Conservation (phyloP, 2,888 invertebrate species). For the Disparrhopalites patrizii region DNA sequence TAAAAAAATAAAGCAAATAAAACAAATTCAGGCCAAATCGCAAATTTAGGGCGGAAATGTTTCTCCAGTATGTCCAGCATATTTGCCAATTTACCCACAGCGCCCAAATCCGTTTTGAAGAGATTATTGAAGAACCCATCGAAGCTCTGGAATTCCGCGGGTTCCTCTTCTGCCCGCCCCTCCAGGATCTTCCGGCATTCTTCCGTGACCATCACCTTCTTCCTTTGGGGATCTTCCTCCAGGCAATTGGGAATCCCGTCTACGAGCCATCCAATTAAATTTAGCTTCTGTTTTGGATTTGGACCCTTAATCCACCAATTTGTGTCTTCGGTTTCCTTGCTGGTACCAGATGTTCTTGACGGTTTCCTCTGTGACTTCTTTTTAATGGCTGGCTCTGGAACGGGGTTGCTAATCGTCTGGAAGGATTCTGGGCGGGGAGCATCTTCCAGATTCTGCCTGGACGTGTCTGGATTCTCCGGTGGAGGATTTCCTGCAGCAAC, state of each 20-base stretch:
- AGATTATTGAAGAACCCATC: constrained; percentile 57
- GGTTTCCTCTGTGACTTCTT: too few relatives aligned
- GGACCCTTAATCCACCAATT: constrained; percentile 34
- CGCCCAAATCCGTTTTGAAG: constrained; percentile 53
- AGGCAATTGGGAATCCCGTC: constrained; percentile 33
- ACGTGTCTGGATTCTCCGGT: too few relatives aligned
- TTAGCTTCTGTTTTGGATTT: constrained; percentile 32
- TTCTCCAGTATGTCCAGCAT: background rate
- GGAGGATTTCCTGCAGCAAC: too few relatives aligned
- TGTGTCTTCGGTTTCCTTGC: too few relatives aligned
- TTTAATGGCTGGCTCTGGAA: too few relatives aligned
- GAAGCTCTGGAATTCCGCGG: constrained; percentile 52
- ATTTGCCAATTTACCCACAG: constrained; percentile 51
- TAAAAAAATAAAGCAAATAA: background rate
- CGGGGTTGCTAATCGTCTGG: too few relatives aligned
- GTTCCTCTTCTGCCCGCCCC: constrained; percentile 12
- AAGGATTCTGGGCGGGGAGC: too few relatives aligned
- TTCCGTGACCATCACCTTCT: background rate
- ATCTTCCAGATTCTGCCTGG: too few relatives aligned
- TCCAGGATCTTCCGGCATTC: background rate
- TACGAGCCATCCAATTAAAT: constrained; percentile 45
- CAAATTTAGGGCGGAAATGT: constrained; percentile 2
- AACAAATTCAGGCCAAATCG: background rate
- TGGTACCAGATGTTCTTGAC: too few relatives aligned
- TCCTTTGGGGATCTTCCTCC: background rate